Conservation (phyloP, 2,888 invertebrate genomes). For the Syrphus vitripennis region DNA sequence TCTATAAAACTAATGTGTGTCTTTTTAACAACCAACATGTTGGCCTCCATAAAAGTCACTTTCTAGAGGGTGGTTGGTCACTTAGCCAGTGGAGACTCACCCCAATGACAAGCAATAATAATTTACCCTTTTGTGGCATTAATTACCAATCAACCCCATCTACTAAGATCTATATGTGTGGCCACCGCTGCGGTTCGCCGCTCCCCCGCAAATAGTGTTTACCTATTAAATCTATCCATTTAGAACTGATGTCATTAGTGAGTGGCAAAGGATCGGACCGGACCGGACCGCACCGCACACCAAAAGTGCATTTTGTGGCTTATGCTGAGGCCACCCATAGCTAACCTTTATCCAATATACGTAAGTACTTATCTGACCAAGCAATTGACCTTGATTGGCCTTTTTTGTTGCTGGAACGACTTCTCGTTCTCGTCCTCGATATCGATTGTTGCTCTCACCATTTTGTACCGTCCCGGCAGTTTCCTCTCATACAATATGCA, state of each 20-base stretch:
- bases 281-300: too few species aligned
- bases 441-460: constrained; percentile 8
- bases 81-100: neutral
- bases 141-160: constrained; percentile 25
- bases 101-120: constrained; percentile 20
- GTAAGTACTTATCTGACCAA: neutral
- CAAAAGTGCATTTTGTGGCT: constrained; percentile 32
- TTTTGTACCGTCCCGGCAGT: neutral
- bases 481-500: constrained; percentile 7
- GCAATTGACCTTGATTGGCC: constrained; percentile 19
- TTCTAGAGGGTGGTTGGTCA: neutral
- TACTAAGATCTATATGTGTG: neutral
- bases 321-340: neutral
- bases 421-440: constrained; percentile 21
- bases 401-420: neutral
- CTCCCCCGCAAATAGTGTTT: neutral
- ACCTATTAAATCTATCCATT: constrained; percentile 5
- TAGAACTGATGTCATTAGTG: constrained; percentile 30
- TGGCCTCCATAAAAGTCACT: neutral
- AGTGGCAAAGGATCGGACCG: neutral
- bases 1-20: neutral
- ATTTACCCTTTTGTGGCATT: constrained; percentile 21
- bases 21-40: neutral
- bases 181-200: neutral
- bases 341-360: neutral